Conservation (phyloP, 2,113 vertebrate species). For the Octodon degus region DNA sequence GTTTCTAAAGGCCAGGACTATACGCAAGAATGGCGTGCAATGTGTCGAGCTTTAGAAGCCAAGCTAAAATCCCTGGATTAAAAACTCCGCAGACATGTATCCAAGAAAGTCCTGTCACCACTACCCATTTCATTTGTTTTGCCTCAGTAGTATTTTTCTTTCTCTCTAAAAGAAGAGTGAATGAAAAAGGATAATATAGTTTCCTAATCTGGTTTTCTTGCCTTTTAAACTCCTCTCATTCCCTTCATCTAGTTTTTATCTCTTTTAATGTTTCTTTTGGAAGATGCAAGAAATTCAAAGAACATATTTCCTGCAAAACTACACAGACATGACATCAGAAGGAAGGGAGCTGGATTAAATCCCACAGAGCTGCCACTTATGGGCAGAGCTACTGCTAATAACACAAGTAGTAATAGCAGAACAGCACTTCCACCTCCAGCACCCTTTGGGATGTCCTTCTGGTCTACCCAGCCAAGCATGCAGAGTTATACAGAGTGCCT, state of each 20-base stretch:
- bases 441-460: background rate
- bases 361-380: background rate
- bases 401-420: background rate
- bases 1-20: background rate
- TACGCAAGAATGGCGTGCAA: background rate
- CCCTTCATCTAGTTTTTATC: background rate
- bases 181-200: background rate
- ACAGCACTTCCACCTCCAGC: background rate
- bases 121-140: background rate
- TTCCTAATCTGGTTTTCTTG: background rate
- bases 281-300: constrained; percentile 54
- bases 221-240: background rate
- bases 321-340: background rate
- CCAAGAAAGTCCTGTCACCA: background rate
- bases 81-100: background rate
- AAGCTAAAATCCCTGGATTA: background rate
- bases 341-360: background rate
- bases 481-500: background rate
- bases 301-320: background rate
- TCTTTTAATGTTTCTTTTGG: background rate
- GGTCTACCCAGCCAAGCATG: background rate
- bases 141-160: background rate
- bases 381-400: background rate
- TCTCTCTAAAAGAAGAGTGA: background rate
- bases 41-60: background rate